A percentile compares a stretch with the other conserved stretches of the same genome.
Conservation (phyloP, 2,797 vertebrate genomes). For the Acrossocheilus wenchowensis region DNA sequence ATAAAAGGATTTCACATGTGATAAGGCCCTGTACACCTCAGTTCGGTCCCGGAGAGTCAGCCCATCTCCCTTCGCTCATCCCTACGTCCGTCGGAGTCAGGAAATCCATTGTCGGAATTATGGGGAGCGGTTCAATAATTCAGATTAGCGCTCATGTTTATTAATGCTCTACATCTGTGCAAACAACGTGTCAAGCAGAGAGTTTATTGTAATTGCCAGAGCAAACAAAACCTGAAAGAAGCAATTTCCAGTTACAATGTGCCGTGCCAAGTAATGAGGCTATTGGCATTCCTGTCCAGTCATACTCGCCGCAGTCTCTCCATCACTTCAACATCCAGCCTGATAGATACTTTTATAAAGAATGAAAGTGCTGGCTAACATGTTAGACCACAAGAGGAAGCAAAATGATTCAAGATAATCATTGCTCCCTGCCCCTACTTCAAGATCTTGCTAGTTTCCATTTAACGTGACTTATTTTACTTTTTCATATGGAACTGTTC, state of each 20-base stretch:
- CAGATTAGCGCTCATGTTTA: conserved; percentile 99
- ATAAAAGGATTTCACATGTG: conserved; percentile 89
- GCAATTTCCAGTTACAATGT: conserved; percentile 99
- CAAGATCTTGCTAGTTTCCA: conserved; percentile 88
- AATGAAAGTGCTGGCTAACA: conserved; percentile 94
- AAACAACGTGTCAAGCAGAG: conserved; percentile 99
- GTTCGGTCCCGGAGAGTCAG: conserved; percentile 83
- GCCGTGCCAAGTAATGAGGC: conserved; percentile 99
- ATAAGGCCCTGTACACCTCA: conserved; percentile 85
- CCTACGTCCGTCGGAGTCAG: conserved; percentile 74
- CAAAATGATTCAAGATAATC: conserved; percentile 98
- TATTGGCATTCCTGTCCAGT: conserved; percentile 96
- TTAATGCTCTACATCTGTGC: conserved; percentile 99
- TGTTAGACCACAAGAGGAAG: conserved; percentile 85
- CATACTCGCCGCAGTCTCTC: conserved; percentile 80
- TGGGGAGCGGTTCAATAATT: conserved; percentile 99
- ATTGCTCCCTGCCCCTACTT: conserved; percentile 83
- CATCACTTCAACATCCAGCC: conserved; percentile 88
- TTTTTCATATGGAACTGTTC: conserved; percentile 61
- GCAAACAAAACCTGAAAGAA: conserved; percentile 99
- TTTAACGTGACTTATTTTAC: conserved; percentile 78
- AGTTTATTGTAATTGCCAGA: conserved; percentile 99
- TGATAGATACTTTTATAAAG: conserved; percentile 96
- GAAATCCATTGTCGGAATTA: conserved; percentile 96
- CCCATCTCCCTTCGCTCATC: conserved; percentile 75